Conservation (phyloP, 2,888 invertebrate species). For the Drosophila mayaguana region DNA sequence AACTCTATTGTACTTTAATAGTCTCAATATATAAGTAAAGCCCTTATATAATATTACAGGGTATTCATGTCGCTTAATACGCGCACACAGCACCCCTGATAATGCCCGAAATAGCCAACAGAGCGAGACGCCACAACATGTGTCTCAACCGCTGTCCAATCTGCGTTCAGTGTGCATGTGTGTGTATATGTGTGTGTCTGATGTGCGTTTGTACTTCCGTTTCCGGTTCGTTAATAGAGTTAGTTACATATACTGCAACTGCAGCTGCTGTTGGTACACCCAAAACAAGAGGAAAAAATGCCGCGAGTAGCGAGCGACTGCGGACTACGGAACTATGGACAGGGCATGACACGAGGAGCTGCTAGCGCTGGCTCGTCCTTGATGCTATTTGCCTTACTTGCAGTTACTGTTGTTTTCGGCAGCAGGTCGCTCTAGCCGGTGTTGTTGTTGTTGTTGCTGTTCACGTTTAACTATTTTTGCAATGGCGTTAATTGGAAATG, state of each 20-base stretch:
- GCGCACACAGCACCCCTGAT: not conserved
- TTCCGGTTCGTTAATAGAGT: conserved; percentile 83
- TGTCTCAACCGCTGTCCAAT: conserved; percentile 41
- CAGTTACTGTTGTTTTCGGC: conserved; percentile 44
- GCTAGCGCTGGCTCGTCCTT: conserved; percentile 26
- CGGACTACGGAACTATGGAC: conserved; percentile 1
- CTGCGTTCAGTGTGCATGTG: conserved; percentile 23
- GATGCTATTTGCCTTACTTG: conserved; percentile 47
- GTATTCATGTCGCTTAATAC: not conserved
- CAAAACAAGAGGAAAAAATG: conserved; percentile 35
- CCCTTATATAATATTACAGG: not conserved
- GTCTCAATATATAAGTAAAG: not conserved
- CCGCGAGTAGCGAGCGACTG: conserved; percentile 10
- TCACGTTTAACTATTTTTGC: conserved; percentile 77
- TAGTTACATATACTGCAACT: conserved; percentile 77
- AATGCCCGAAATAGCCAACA: conserved; percentile 28
- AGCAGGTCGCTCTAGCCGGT: conserved; percentile 35
- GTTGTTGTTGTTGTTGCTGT: conserved; percentile 23
- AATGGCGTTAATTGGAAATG: conserved; percentile 83
- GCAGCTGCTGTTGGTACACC: conserved; percentile 31
- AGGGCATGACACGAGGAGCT: conserved; percentile 13
- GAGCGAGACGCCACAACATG: conserved; percentile 48
- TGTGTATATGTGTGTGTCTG: conserved; percentile 27
- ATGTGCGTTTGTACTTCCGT: conserved; percentile 63
- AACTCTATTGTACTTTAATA: not conserved